These are phyloP conservation scores for Neoniphon sammara DNA, from an alignment of 2,797 vertebrate genomes.

Conservation along the genomic window DNA sequence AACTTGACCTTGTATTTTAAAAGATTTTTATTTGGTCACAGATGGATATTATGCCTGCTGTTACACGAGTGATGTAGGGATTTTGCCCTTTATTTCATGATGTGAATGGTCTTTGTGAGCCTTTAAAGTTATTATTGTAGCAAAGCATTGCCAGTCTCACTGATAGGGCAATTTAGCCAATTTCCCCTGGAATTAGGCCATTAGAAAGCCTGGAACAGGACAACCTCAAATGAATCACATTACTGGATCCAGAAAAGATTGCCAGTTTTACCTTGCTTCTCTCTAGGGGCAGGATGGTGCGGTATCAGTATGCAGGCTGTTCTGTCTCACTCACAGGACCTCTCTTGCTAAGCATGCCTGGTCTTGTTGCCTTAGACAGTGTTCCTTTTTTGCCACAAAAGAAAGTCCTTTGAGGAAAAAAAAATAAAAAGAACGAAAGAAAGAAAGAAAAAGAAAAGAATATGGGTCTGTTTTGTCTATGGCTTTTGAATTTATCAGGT, in stretches of 20 bases:
- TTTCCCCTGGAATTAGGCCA: not conserved
- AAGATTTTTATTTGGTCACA: too few relatives aligned
- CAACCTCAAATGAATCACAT: not conserved
- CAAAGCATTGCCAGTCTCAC: not conserved
- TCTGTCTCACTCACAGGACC: not conserved
- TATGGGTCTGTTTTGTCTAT: not conserved
- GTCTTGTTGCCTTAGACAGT: not conserved
- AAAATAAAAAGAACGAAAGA: not conserved
- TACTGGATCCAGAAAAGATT: not conserved
- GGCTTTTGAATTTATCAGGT: not conserved
- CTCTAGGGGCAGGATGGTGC: not conserved
- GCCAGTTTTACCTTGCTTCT: not conserved
- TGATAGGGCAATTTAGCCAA: slow-evolving; percentile 3
- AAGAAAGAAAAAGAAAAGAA: too few relatives aligned
- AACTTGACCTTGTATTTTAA: not conserved
- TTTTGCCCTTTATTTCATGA: not conserved
- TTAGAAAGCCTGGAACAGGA: not conserved
- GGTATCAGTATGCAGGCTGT: not conserved
- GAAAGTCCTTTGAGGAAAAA: not conserved
- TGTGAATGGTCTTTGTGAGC: not conserved
- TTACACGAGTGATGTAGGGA: not conserved
- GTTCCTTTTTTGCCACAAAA: not conserved
- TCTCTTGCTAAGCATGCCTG: slow-evolving; percentile 16
- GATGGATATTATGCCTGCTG: not conserved
- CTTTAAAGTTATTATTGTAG: not conserved